Evolutionary conservation across 2,113 vertebrate genomes (phyloP), one percentile per base, ranked within the genome.

Genomic region (Ranitomeya variabilis): DNA sequence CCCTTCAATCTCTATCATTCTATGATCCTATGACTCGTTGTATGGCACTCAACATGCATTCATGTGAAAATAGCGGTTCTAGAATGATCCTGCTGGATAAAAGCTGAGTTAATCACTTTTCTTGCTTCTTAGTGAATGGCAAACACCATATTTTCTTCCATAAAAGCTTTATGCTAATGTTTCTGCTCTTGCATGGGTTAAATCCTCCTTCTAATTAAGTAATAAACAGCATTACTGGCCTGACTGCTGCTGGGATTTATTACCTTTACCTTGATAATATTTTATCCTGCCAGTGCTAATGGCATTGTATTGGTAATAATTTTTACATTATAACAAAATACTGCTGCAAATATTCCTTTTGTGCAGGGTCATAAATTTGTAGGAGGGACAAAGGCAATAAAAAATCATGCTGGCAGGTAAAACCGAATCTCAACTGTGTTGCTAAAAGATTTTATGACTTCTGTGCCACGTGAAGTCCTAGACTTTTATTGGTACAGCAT

Each of bases 281-380:
- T 83, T 88, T 83, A 83, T 54, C 8, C 26, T 76, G 87, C 69
- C 80, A 88, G 15, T 10, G 5, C 87, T 88, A 83, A 88, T 88
- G 59, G 87, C 54, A 83, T 83, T 88, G 87, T 88, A 83, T 77
- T 76, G 80, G 80, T 88, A 83, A 77, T 76, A 83, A 77, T 54
- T 83, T 83, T 77, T 83, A 83, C 71, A 80, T 83, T 88, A 88
- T 77, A 76, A 83, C 80, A 83, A 88, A 88, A 88, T 77, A 88
- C 57, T 77, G 55, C 81, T 76, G 69, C 69, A 88, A 88, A 88
- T 55, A 74, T 83, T 87, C 60, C 66, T 77, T 83, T 80, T 60
- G 82, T 77, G 87, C 67, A 66, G 71, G 69, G 57, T 76, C 77
- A 88, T 88, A 88, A 83, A 88, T 88, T 86, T 83, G 71, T 66